Percentiles rank a stretch among this genome's conserved stretches.
These are phyloP conservation scores for Anagrus nilaparvatae DNA, from an alignment of 1,140 invertebrate genomes.

Conservation along the genomic window DNA sequence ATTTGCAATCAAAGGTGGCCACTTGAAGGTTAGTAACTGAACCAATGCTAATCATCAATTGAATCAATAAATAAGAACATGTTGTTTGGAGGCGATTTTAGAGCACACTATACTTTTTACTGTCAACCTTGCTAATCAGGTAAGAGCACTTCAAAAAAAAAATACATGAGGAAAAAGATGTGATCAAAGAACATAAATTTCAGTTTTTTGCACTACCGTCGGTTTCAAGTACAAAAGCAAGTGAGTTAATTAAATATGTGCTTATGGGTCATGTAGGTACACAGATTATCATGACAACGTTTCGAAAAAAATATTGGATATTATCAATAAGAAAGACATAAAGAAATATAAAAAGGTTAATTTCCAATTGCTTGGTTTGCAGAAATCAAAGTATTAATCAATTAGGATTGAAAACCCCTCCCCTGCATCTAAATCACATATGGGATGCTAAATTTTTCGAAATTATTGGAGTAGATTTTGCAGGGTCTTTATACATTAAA, in stretches of 20 bases:
- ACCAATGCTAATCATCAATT: no score
- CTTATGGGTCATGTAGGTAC: neutral
- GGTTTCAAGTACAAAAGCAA: conserved; percentile 12
- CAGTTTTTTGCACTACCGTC: conserved; percentile 19
- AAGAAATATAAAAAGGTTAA: conserved; percentile 3
- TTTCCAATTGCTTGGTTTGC: conserved; percentile 7
- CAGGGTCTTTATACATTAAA: neutral
- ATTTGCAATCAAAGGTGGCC: no score
- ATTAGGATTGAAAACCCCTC: conserved; percentile 8
- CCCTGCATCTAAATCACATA: neutral
- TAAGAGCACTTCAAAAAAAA: no score
- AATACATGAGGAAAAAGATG: conserved; percentile 26
- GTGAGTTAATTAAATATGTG: conserved; percentile 10
- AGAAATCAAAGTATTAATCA: conserved; percentile 17
- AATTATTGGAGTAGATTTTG: neutral
- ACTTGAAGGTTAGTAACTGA: no score
- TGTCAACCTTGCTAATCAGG: no score
- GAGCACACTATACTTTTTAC: no score
- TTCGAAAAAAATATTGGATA: conserved; percentile 15
- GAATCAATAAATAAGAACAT: no score
- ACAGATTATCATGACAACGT: conserved; percentile 11
- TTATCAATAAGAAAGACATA: conserved; percentile 2
- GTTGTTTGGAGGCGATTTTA: no score
- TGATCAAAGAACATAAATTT: conserved; percentile 26
- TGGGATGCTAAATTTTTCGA: neutral